Conservation (phyloP, 2,113 vertebrate species). For the Dipodomys merriami region DNA sequence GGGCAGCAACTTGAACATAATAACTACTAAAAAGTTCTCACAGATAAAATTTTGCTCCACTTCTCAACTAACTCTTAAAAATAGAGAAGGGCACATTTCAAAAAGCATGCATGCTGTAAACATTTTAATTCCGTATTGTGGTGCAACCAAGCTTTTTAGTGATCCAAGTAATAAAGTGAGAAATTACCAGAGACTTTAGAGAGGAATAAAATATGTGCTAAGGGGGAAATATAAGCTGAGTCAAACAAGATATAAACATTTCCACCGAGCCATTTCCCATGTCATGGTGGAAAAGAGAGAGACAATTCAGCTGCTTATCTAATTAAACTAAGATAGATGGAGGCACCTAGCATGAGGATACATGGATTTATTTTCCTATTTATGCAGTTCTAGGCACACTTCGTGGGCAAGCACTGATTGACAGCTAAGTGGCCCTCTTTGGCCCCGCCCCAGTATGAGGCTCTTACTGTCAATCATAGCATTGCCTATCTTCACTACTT, state of each 20-base stretch:
- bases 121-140: too few species aligned
- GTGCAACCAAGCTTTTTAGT: too few species aligned
- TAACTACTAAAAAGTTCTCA: not conserved
- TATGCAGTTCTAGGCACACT: too few species aligned
- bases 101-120: not conserved
- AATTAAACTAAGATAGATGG: not conserved
- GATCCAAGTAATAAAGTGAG: not conserved
- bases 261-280: not conserved
- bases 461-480: not conserved
- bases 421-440: too few species aligned
- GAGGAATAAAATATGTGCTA: not conserved
- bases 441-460: too few species aligned
- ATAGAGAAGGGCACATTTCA: not conserved
- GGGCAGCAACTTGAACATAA: too few species aligned
- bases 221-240: too few species aligned
- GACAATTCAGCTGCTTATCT: not conserved
- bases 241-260: not conserved
- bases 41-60: not conserved
- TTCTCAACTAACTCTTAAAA: not conserved
- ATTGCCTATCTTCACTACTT: not conserved
- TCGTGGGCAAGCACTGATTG: too few species aligned
- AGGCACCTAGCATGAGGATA: accelerated
- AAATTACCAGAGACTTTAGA: not conserved
- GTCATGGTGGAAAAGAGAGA: not conserved
- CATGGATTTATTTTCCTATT: too few species aligned